Evolutionary conservation across 2,888 invertebrate species (phyloP), one percentile per base, ranked within the genome.

Genomic region (Drosophila anomalata): DNA sequence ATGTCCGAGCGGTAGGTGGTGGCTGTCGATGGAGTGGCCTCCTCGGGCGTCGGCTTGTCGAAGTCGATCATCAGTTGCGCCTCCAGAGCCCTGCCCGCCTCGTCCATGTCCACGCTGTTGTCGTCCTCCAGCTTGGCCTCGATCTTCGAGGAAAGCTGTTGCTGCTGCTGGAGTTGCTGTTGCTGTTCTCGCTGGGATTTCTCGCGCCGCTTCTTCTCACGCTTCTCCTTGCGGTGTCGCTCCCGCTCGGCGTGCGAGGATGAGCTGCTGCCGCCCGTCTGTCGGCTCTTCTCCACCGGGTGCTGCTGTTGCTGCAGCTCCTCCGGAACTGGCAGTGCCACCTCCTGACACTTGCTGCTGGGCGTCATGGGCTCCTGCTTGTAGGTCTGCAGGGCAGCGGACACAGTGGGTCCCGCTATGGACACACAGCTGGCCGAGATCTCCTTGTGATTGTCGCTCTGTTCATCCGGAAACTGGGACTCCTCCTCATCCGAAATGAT

Each of bases 41-140:
- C 90, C 47, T 92, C 91, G 6, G 91, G 88, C 77, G 90, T 91
- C 75, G 93, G 91, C 72, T 93, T 93, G 65, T 93, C 93, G 51
- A 93, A 93, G 78, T 96, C 94, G 54, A 95, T 95, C 91, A 96
- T 94, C 29, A 96, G 93, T 78, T 96, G 95, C 3, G 96, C 96
- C 92, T 96, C 97, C 51, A 96, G 93, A 42, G 96, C 96, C 87
- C 96, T 95, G 58, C 96, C 96, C 14, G 96, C 96, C 88, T 96
- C 96, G 76, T 95, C 95, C 76, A 96, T 93, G 87, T 97, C 96
- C 61, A 96, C 94, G 84, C 96, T 96, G 84, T 96, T 96, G 59
- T 96, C 96, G 85, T 96, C 96, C 8, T 90, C 91, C 20, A 89
- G 41, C 26, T 89, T 84, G 36, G 12, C 82, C 57, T 78, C 77